phyloP scores from a whole-genome alignment of 2,888 invertebrate genomes.

The Carterocephalus palaemon region DNA sequence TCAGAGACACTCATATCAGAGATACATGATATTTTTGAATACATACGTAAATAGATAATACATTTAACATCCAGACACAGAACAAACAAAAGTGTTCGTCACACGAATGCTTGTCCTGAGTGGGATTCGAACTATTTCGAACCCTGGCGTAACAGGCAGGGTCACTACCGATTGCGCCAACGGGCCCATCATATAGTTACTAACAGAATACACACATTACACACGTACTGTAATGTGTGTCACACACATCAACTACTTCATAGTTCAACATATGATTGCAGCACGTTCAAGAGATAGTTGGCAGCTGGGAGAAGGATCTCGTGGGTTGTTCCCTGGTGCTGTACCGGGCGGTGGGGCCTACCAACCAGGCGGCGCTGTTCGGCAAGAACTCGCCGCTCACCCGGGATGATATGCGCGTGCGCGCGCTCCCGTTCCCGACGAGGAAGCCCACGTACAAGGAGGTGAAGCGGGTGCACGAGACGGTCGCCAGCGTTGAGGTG shows the following conservation, averaged over 20 bases:
- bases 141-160: too few species aligned
- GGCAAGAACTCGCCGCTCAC: constrained; percentile 84
- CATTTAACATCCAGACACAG: too few species aligned
- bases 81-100: too few species aligned
- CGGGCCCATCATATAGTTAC: too few species aligned
- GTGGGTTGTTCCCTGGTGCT: constrained; percentile 84
- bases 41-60: too few species aligned
- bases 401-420: constrained; percentile 80
- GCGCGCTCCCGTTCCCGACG: constrained; percentile 89
- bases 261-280: constrained; percentile 45
- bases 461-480: constrained; percentile 84
- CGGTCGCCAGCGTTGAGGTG: constrained; percentile 82
- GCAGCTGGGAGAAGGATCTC: constrained; percentile 83
- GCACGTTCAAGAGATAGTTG: constrained; percentile 87
- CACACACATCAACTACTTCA: neutral
- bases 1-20: too few species aligned
- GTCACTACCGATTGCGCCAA: too few species aligned
- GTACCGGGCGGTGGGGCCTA: constrained; percentile 86
- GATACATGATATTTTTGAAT: too few species aligned
- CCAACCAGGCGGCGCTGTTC: constrained; percentile 85
- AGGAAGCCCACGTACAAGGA: constrained; percentile 89
- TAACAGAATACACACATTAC: too few species aligned
- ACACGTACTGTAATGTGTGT: too few species aligned
- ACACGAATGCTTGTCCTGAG: too few species aligned
- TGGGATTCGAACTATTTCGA: too few species aligned